Conservation (phyloP, 2,113 vertebrate species). For the Terrapene triunguis region DNA sequence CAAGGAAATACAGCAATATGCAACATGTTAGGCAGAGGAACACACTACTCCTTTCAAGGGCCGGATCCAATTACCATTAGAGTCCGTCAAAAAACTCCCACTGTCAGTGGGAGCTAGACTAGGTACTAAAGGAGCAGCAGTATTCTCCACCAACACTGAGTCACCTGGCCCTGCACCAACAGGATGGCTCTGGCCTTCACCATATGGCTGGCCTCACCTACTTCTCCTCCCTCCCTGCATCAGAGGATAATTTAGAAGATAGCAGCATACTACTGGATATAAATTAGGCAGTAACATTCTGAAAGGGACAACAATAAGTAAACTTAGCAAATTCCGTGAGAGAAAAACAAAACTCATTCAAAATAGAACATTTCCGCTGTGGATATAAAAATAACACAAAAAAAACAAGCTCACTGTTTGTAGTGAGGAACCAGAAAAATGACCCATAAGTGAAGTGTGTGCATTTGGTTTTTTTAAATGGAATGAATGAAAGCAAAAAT, state of each 20-base stretch:
- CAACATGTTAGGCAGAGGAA: background rate
- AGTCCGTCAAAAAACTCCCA: background rate
- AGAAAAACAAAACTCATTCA: background rate
- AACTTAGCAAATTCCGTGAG: conserved; percentile 6
- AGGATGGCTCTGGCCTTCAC: background rate
- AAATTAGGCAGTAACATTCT: conserved; percentile 33
- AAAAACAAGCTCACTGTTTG: background rate
- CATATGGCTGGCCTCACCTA: background rate
- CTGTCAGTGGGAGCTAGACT: background rate
- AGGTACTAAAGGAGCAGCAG: background rate
- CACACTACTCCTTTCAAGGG: background rate
- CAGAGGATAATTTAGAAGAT: conserved; percentile 39
- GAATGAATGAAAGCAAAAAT: background rate
- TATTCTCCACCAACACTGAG: background rate
- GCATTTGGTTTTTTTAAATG: background rate
- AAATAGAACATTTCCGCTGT: background rate
- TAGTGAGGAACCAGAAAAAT: background rate
- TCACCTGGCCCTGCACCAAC: background rate
- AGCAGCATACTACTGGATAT: conserved; percentile 43
- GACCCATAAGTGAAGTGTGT: background rate
- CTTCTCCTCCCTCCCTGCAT: background rate
- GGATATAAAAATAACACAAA: background rate
- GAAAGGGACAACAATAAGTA: conserved; percentile 23
- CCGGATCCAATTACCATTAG: background rate
- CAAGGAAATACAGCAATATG: background rate